A percentile compares a stretch with the other conserved stretches of the same genome.
phyloP scores from a whole-genome alignment of 1,140 invertebrate species.

The Lasioglossum albipes region DNA sequence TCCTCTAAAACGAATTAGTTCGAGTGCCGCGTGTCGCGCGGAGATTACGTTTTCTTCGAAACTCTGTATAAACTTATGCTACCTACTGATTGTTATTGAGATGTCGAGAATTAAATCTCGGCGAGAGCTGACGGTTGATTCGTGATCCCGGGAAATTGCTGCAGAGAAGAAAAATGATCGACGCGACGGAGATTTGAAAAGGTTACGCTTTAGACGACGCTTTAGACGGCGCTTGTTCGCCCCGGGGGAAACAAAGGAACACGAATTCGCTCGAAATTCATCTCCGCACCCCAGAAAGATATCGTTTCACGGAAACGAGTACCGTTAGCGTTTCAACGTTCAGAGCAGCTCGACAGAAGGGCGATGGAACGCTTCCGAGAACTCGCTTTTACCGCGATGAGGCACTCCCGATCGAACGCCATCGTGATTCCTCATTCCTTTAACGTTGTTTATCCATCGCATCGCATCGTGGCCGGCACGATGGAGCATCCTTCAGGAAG shows the following conservation, averaged over 20 bases:
- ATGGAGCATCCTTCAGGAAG: background rate
- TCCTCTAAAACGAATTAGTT: too few species aligned
- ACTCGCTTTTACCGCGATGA: background rate
- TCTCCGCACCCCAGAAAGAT: background rate
- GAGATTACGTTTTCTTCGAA: too few species aligned
- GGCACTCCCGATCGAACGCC: background rate
- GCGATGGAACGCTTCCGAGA: conserved; percentile 3
- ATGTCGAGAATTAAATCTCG: too few species aligned
- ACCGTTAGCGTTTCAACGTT: background rate
- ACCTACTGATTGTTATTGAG: too few species aligned
- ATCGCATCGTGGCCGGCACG: background rate
- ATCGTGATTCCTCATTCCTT: background rate
- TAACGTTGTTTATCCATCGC: background rate
- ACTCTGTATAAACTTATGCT: too few species aligned
- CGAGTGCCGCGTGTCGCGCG: too few species aligned
- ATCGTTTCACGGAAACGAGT: background rate
- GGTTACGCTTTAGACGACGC: background rate
- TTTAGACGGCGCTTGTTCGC: background rate
- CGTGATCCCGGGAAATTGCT: too few species aligned
- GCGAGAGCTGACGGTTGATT: too few species aligned
- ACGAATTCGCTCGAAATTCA: background rate
- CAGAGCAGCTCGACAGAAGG: too few species aligned
- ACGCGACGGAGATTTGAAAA: background rate
- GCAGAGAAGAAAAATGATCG: too few species aligned
- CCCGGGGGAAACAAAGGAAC: background rate